phyloP scores from a whole-genome alignment of 2,113 vertebrate species.

The Elgaria multicarinata region DNA sequence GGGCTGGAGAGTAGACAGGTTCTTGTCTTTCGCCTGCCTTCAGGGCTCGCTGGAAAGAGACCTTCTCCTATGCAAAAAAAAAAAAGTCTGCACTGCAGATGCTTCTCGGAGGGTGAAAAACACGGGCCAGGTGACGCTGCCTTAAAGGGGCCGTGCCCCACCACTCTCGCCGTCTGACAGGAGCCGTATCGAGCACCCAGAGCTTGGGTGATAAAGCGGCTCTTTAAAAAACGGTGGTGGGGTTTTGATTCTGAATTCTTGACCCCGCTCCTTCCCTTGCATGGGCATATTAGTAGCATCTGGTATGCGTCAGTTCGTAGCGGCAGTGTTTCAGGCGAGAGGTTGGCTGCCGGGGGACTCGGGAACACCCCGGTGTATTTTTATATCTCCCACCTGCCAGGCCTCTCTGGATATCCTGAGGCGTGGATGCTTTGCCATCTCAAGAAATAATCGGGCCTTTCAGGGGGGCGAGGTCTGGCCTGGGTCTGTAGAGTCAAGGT shows the following conservation, averaged over 20 bases:
- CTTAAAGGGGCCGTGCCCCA: conserved; percentile 38
- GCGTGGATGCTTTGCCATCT: not conserved
- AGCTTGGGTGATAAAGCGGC: not conserved
- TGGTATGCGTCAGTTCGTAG: not conserved
- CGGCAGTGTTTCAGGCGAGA: not conserved
- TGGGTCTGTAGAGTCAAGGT: not conserved
- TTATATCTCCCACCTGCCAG: not conserved
- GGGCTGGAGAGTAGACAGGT: not conserved
- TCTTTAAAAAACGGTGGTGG: not conserved
- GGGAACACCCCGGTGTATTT: not conserved
- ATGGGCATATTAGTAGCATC: not conserved
- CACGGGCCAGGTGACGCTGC: conserved; percentile 58
- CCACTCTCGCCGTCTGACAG: no score
- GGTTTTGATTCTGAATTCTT: not conserved
- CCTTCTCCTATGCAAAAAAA: conserved; percentile 25
- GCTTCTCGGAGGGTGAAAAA: conserved; percentile 11
- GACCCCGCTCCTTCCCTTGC: not conserved
- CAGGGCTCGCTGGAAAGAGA: not conserved
- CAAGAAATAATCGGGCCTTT: not conserved
- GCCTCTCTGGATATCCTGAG: not conserved
- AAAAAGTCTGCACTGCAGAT: conserved; percentile 74
- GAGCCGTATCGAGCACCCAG: not conserved
- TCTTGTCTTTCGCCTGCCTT: conserved; percentile 1
- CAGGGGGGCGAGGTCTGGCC: not conserved
- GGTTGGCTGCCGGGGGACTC: no score